Evolutionary conservation across 1,140 invertebrate species (phyloP).

Genomic region (Drosophila tropicalis): DNA sequence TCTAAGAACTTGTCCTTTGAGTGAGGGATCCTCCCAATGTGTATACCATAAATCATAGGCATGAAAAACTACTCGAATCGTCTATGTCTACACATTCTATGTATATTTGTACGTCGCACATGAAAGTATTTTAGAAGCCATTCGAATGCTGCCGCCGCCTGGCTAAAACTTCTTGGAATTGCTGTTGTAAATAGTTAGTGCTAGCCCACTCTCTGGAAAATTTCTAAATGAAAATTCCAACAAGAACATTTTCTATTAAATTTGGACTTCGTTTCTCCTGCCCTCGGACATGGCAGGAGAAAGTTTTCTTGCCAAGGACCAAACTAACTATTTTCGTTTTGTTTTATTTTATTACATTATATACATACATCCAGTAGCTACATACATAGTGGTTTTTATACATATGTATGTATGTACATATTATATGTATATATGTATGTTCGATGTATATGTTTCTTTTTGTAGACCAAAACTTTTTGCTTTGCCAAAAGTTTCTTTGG

Average conservation of each 20-base stretch:
- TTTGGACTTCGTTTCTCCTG: conserved; percentile 61
- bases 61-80: conserved; percentile 47
- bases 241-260: conserved; percentile 82
- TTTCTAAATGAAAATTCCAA: conserved; percentile 82
- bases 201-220: conserved; percentile 51
- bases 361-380: not conserved
- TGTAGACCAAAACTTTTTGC: conserved; percentile 70
- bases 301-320: conserved; percentile 76
- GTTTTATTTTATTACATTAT: conserved; percentile 68
- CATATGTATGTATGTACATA: conserved; percentile 17
- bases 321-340: conserved; percentile 52
- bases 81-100: conserved; percentile 39
- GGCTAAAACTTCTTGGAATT: conserved; percentile 76
- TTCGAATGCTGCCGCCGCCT: conserved; percentile 27
- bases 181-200: conserved; percentile 67
- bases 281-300: conserved; percentile 58
- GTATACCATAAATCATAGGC: conserved; percentile 50
- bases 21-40: conserved; percentile 25
- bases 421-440: conserved; percentile 1
- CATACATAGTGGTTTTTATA: not conserved
- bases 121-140: conserved; percentile 52
- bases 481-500: conserved; percentile 67
- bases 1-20: conserved; percentile 10
- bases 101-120: conserved; percentile 43
- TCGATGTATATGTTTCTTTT: conserved; percentile 59